A percentile compares a stretch with the other conserved stretches of the same genome.
Conservation (phyloP, 2,113 vertebrate genomes). For the Aix galericulata region DNA sequence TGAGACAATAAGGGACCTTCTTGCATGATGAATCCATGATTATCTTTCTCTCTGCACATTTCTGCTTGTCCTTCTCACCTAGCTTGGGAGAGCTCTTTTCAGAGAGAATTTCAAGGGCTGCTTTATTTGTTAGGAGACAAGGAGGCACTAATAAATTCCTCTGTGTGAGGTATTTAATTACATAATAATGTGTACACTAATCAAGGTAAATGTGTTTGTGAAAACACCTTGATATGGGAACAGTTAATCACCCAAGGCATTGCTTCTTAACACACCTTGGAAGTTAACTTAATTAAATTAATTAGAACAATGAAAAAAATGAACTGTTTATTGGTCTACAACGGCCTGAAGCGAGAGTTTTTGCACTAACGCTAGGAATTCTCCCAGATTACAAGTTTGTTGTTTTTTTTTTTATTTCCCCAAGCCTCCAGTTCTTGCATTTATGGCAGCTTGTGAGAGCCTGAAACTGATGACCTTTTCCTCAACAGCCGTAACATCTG, state of each 20-base stretch:
- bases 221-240: slow-evolving; percentile 87
- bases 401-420: neutral
- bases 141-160: slow-evolving; percentile 86
- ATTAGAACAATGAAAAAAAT: slow-evolving; percentile 85
- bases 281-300: slow-evolving; percentile 88
- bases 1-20: neutral
- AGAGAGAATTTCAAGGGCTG: slow-evolving; percentile 77
- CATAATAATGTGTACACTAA: slow-evolving; percentile 89
- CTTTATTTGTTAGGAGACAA: slow-evolving; percentile 84
- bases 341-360: slow-evolving; percentile 73
- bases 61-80: slow-evolving; percentile 62
- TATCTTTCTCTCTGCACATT: slow-evolving; percentile 23
- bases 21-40: slow-evolving; percentile 28
- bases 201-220: slow-evolving; percentile 88
- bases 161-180: slow-evolving; percentile 87
- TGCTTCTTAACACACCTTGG: slow-evolving; percentile 85
- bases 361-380: slow-evolving; percentile 72
- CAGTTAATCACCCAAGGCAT: slow-evolving; percentile 87
- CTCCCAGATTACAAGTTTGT: slow-evolving; percentile 40
- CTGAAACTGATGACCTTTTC: slow-evolving; percentile 24
- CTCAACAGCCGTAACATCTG: neutral
- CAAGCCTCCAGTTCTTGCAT: slow-evolving; percentile 34
- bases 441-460: slow-evolving; percentile 16
- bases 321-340: slow-evolving; percentile 84
- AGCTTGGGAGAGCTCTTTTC: slow-evolving; percentile 69